Evolutionary conservation across 2,888 invertebrate species (phyloP), one percentile per base, ranked within the genome.

Genomic region (Nephrocerus scutellatus): DNA sequence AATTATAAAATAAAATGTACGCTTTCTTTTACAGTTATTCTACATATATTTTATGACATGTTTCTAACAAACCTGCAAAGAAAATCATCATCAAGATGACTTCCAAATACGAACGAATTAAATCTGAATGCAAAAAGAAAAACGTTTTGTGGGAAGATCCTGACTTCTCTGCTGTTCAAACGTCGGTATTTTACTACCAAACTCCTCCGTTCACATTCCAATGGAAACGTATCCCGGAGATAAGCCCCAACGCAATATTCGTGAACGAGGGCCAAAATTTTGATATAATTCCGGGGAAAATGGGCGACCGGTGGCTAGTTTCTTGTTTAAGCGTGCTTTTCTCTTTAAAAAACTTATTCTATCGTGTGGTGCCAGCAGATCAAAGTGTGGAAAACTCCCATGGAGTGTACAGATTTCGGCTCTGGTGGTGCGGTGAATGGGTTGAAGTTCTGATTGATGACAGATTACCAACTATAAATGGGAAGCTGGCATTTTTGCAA

Each of bases 361-460:
- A 89, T 71, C 74, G 90, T 35, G 90, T 91, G 23, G 89, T 92
- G 31, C 91, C 91, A 0, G 88, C 89, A 1, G 90, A 91, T 61
- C 92, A 92, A 68, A 78, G 80, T 15, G 81, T 91, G 60, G 77
- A 75, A 22, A 75, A 74, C 22, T 75, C 78, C 12, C 77, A 82
- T 29, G 89, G 89, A 1, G 80, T 88, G 13, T 89, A 87, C 70
- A 80, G 91, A 49, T 92, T 92, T 69, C 80, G 90, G 0, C 68
- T 92, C 15, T 92, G 90, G 90, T 90, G 90, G 88, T 89, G 88
- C 59, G 91, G 90, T 5, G 85, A 89, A 61, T 92, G 91, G 91
- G 80, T 84, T 18, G 91, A 91, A 63, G 84, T 85, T 22, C 72
- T 90, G 33, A 87, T 92, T 13, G 91, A 92, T 63, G 92, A 92